Evolutionary conservation across 2,797 vertebrate genomes (phyloP).

Genomic region (Serranus cabrilla): DNA sequence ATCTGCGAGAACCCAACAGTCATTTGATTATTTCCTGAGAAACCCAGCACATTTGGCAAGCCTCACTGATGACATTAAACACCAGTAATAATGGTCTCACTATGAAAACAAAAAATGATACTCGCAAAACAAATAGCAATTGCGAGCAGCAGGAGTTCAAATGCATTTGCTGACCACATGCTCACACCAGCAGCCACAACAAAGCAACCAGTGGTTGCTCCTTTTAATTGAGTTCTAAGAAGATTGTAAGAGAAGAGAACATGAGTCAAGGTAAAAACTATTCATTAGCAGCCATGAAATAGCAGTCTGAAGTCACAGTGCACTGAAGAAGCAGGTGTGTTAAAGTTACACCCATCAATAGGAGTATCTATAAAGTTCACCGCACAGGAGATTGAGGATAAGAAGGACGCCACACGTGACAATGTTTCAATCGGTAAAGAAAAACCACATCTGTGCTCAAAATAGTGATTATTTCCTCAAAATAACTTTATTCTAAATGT

Average conservation of each 20-base stretch:
- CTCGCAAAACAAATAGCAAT: background rate
- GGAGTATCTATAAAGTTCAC: too few relatives aligned
- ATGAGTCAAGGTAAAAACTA: background rate
- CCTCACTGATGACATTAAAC: background rate
- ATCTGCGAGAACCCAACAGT: background rate
- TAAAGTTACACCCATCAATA: too few relatives aligned
- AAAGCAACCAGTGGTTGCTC: background rate
- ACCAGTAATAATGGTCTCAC: background rate
- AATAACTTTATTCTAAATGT: too few relatives aligned
- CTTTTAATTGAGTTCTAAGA: background rate
- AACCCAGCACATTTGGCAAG: background rate
- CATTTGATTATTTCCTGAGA: slow-evolving; percentile 1
- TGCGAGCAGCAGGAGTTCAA: background rate
- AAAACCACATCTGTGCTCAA: too few relatives aligned
- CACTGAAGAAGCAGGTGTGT: too few relatives aligned
- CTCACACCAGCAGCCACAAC: background rate
- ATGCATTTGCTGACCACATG: background rate
- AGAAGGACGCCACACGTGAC: too few relatives aligned
- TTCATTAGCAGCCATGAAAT: too few relatives aligned
- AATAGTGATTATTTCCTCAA: too few relatives aligned
- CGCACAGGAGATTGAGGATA: too few relatives aligned
- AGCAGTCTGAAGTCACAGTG: too few relatives aligned
- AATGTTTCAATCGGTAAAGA: too few relatives aligned
- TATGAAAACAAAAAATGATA: background rate
- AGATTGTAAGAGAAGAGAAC: background rate